Evolutionary conservation across 1,140 invertebrate species (phyloP).

Genomic region (Phenacoccus solenopsis): DNA sequence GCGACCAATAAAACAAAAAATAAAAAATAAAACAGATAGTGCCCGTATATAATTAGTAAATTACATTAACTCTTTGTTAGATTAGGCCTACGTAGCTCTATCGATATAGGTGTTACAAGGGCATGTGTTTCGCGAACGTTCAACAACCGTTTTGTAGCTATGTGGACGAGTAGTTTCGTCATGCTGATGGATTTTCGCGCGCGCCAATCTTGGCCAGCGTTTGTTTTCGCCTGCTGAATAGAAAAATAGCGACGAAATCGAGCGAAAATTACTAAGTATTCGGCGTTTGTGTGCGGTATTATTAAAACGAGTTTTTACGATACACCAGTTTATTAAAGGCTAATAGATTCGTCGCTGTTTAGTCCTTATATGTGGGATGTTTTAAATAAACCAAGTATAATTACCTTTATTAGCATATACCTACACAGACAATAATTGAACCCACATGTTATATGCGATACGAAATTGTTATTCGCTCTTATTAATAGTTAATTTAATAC

Average conservation of each 20-base stretch:
- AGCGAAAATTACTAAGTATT: too few relatives aligned
- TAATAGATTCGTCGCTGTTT: slow-evolving; percentile 1
- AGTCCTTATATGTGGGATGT: background rate
- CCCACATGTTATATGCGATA: slow-evolving; percentile 6
- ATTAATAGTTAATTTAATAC: slow-evolving; percentile 17
- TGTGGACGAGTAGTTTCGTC: too few relatives aligned
- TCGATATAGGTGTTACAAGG: background rate
- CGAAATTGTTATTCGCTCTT: background rate
- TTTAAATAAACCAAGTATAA: slow-evolving; percentile 5
- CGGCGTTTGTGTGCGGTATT: background rate
- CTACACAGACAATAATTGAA: slow-evolving; percentile 4
- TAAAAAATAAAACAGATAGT: slow-evolving; percentile 8
- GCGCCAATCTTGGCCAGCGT: too few relatives aligned
- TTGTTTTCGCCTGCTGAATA: too few relatives aligned
- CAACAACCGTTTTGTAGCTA: too few relatives aligned
- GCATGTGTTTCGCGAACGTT: background rate
- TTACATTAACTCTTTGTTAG: slow-evolving; percentile 12
- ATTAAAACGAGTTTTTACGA: background rate
- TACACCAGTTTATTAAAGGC: slow-evolving; percentile 9
- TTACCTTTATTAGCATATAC: slow-evolving; percentile 16
- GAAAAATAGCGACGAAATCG: too few relatives aligned
- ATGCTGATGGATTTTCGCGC: too few relatives aligned
- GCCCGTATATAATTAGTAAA: slow-evolving; percentile 15
- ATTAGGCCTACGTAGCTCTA: background rate
- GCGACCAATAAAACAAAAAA: slow-evolving; percentile 7